Evolutionary conservation across 2,113 vertebrate species (phyloP).

Genomic region (Aspidoscelis tigris): DNA sequence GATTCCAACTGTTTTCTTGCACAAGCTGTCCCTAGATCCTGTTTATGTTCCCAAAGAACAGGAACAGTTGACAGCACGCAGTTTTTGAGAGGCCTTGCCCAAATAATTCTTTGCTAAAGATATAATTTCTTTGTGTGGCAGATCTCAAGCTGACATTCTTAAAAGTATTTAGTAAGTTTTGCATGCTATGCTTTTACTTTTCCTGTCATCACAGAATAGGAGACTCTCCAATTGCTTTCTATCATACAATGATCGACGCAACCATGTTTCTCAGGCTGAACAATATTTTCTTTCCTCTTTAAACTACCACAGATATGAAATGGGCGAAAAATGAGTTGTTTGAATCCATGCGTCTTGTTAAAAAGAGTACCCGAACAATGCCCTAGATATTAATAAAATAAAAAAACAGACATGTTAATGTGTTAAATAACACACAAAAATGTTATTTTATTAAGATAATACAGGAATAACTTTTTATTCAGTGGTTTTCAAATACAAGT

Average conservation of each 20-base stretch:
- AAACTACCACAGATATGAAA: slow-evolving; percentile 73
- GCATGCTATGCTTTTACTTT: slow-evolving; percentile 52
- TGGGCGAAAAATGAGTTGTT: slow-evolving; percentile 68
- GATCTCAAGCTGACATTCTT: slow-evolving; percentile 50
- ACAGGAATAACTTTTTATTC: too few species aligned
- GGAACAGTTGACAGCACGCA: slow-evolving; percentile 73
- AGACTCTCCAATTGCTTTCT: slow-evolving; percentile 58
- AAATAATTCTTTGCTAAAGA: slow-evolving; percentile 64
- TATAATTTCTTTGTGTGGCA: slow-evolving; percentile 47
- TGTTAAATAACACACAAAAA: too few species aligned
- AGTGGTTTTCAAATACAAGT: too few species aligned
- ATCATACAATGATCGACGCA: slow-evolving; percentile 62
- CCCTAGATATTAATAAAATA: too few species aligned
- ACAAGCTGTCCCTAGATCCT: slow-evolving; percentile 75
- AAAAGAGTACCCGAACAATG: neutral
- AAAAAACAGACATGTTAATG: too few species aligned
- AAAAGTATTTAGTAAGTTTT: slow-evolving; percentile 53
- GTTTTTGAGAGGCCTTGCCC: slow-evolving; percentile 65
- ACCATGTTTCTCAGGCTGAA: slow-evolving; percentile 55
- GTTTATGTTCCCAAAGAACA: slow-evolving; percentile 74
- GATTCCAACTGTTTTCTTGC: slow-evolving; percentile 73
- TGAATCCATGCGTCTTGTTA: slow-evolving; percentile 71
- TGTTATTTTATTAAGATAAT: too few species aligned
- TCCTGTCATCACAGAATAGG: slow-evolving; percentile 42
- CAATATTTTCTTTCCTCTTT: slow-evolving; percentile 70